phyloP scores from a whole-genome alignment of 30 jellyfish, hydroid and myxozoan genomes.

The Rhopilema esculentum region DNA sequence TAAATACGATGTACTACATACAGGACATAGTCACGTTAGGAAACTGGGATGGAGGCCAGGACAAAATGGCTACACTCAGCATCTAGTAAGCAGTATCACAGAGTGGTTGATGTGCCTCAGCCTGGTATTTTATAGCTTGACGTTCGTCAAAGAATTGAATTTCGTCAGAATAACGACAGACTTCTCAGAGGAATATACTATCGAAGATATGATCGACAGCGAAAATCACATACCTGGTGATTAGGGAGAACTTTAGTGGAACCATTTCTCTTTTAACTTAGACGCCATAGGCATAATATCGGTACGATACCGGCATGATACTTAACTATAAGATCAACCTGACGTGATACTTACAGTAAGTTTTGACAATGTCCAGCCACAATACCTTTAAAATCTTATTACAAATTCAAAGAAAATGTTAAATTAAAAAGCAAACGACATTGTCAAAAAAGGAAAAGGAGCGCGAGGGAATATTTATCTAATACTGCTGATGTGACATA shows the following conservation, averaged over 20 bases:
- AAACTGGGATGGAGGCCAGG: conserved; percentile 87
- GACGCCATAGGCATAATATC: not conserved
- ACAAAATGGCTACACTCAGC: conserved; percentile 82
- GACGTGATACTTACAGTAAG: too few relatives aligned
- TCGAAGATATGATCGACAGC: conserved; percentile 47
- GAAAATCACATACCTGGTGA: conserved; percentile 4
- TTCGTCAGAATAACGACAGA: conserved; percentile 79
- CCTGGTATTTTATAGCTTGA: conserved; percentile 61
- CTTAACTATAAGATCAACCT: too few relatives aligned
- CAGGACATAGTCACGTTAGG: conserved; percentile 37
- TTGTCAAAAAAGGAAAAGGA: too few relatives aligned
- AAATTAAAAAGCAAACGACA: too few relatives aligned
- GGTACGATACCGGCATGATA: too few relatives aligned
- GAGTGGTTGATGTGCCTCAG: conserved; percentile 95
- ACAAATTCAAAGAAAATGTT: too few relatives aligned
- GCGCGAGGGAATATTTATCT: too few relatives aligned
- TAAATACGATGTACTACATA: conserved; percentile 31
- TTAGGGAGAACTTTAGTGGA: not conserved
- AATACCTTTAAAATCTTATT: too few relatives aligned
- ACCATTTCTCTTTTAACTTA: not conserved
- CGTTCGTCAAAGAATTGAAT: conserved; percentile 81
- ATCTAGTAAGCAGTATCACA: conserved; percentile 71
- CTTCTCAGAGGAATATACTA: conserved; percentile 75
- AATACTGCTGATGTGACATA: too few relatives aligned
- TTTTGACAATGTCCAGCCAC: too few relatives aligned